phyloP scores from a whole-genome alignment of 2,888 invertebrate genomes.

The Ectropis crepuscularia region DNA sequence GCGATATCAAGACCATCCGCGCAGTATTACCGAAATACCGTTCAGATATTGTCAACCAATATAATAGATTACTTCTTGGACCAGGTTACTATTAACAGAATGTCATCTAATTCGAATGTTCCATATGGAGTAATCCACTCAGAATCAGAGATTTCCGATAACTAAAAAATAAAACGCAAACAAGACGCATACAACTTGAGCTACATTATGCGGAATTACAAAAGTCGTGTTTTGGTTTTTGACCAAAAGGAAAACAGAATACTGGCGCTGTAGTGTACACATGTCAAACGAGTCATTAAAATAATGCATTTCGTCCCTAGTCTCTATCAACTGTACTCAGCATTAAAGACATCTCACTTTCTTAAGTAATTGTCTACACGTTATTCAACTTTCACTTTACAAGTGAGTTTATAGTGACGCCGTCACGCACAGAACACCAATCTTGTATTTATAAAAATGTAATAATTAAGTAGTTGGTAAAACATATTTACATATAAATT shows the following conservation, averaged over 20 bases:
- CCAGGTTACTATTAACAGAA: no score
- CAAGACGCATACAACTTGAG: no score
- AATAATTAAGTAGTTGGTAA: constrained; percentile 7
- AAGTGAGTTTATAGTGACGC: not conserved
- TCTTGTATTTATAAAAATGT: constrained; percentile 8
- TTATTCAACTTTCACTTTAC: constrained; percentile 19
- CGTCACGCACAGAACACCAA: constrained; percentile 8
- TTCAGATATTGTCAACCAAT: not conserved
- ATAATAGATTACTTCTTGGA: no score
- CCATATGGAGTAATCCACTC: no score
- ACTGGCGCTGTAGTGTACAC: not conserved
- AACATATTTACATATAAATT: not conserved
- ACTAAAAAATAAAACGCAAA: no score
- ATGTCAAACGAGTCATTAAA: not conserved
- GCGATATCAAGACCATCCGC: constrained; percentile 7
- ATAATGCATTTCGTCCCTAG: constrained; percentile 29
- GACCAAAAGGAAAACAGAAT: no score
- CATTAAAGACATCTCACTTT: constrained; percentile 24
- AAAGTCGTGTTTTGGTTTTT: no score
- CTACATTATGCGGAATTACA: no score
- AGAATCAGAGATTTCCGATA: no score
- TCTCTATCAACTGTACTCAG: constrained; percentile 27
- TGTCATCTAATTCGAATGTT: no score
- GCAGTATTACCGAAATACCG: constrained; percentile 5
- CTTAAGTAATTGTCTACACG: constrained; percentile 1